Evolutionary conservation across 2,888 invertebrate genomes (phyloP).

Genomic region (Sericinus montela): DNA sequence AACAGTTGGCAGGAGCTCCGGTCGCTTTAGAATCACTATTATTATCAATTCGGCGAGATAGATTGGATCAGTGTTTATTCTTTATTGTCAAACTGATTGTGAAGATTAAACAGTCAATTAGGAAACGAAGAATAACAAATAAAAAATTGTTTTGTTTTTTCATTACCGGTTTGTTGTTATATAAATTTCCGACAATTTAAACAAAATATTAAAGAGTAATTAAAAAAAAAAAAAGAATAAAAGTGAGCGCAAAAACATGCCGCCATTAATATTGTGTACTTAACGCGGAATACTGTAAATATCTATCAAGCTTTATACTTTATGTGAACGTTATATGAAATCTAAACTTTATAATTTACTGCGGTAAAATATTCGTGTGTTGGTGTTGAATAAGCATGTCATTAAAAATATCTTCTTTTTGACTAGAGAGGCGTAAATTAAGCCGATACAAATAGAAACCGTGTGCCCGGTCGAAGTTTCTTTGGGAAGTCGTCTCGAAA

Average conservation of each 20-base stretch:
- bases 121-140: background rate
- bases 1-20: slow-evolving; percentile 24
- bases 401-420: slow-evolving; percentile 18
- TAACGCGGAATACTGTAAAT: too few species aligned
- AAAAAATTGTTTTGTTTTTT: too few species aligned
- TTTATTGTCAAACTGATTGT: background rate
- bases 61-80: slow-evolving; percentile 8
- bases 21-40: slow-evolving; percentile 17
- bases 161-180: too few species aligned
- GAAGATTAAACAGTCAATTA: background rate
- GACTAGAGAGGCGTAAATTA: slow-evolving; percentile 20
- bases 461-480: slow-evolving; percentile 19
- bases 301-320: too few species aligned
- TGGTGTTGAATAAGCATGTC: background rate
- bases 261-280: too few species aligned
- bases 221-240: too few species aligned
- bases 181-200: too few species aligned
- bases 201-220: too few species aligned
- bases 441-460: slow-evolving; percentile 17
- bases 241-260: too few species aligned
- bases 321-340: too few species aligned
- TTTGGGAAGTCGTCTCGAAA: slow-evolving; percentile 35
- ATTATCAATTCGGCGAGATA: slow-evolving; percentile 15
- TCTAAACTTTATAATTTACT: too few species aligned
- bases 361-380: too few species aligned